These are phyloP conservation scores for Hormaphis cornu DNA, from an alignment of 1,140 invertebrate species.

Conservation along the genomic window DNA sequence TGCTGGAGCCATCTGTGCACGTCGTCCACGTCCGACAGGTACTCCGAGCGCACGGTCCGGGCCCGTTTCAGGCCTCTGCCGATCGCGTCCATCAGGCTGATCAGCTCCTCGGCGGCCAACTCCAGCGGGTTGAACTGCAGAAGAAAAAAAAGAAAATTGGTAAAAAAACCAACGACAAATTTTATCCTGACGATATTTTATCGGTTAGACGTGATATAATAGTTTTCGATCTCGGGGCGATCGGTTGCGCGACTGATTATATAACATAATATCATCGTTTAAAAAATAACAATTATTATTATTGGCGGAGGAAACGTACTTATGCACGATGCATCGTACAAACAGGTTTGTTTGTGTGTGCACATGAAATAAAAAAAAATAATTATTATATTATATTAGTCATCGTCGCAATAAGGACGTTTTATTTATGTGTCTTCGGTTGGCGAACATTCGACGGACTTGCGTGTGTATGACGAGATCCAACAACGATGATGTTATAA, in stretches of 20 bases:
- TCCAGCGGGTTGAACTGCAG: conserved; percentile 61
- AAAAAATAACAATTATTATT: too few relatives aligned
- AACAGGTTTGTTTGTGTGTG: conserved; percentile 30
- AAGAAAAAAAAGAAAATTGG: conserved; percentile 1
- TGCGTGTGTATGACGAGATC: too few relatives aligned
- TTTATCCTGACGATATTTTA: too few relatives aligned
- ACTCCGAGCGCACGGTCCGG: conserved; percentile 67
- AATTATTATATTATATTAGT: too few relatives aligned
- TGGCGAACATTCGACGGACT: not conserved
- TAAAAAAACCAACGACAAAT: not conserved
- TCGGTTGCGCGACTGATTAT: too few relatives aligned
- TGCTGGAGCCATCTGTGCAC: conserved; percentile 71
- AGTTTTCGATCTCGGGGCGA: too few relatives aligned
- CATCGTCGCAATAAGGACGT: conserved; percentile 18
- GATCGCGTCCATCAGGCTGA: conserved; percentile 73
- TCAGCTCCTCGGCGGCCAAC: conserved; percentile 65
- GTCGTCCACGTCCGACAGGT: conserved; percentile 64
- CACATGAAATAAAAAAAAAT: too few relatives aligned
- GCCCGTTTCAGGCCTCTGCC: conserved; percentile 76
- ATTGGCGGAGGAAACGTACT: too few relatives aligned
- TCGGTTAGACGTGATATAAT: too few relatives aligned
- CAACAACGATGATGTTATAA: too few relatives aligned
- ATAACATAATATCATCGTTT: conserved; percentile 10
- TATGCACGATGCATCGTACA: conserved; percentile 17
- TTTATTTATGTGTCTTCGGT: conserved; percentile 29